Percentiles rank a stretch among this genome's conserved stretches.
These are phyloP conservation scores for Cottoperca gobio DNA, from an alignment of 2,797 vertebrate genomes.

Conservation along the genomic window DNA sequence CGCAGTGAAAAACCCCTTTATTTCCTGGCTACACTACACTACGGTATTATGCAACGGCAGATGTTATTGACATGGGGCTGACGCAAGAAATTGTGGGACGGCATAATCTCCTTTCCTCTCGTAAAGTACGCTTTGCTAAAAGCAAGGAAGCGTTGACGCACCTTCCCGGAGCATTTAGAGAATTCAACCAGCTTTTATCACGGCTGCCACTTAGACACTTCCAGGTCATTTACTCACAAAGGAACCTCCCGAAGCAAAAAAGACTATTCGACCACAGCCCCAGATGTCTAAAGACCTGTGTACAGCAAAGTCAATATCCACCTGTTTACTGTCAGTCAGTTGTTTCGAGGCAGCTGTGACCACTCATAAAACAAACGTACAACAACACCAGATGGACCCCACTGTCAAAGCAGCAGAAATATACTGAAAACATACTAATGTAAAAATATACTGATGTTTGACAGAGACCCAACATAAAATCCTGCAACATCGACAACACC, in stretches of 20 bases:
- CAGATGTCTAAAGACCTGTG: not conserved
- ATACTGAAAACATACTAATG: not conserved
- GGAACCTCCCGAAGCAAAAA: no score
- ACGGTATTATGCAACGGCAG: not conserved
- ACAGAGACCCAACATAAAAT: not conserved
- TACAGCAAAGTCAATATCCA: slow-evolving; percentile 15
- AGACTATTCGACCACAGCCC: no score
- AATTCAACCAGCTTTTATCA: not conserved
- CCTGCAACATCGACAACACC: not conserved
- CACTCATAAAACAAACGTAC: slow-evolving; percentile 1
- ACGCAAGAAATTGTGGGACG: not conserved
- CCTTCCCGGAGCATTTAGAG: not conserved
- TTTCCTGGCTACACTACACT: no score
- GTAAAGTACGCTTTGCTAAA: not conserved
- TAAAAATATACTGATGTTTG: not conserved
- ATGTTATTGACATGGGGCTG: not conserved
- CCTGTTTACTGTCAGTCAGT: slow-evolving; percentile 3
- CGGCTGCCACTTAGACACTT: not conserved
- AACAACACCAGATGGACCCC: not conserved
- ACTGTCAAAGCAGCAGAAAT: not conserved
- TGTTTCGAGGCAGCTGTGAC: slow-evolving; percentile 3
- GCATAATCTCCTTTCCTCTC: not conserved
- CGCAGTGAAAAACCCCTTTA: no score
- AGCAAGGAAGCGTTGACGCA: not conserved
- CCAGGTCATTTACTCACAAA: no score